Conservation (phyloP, 2,888 invertebrate genomes). For the Eucriotettix oculatus region DNA sequence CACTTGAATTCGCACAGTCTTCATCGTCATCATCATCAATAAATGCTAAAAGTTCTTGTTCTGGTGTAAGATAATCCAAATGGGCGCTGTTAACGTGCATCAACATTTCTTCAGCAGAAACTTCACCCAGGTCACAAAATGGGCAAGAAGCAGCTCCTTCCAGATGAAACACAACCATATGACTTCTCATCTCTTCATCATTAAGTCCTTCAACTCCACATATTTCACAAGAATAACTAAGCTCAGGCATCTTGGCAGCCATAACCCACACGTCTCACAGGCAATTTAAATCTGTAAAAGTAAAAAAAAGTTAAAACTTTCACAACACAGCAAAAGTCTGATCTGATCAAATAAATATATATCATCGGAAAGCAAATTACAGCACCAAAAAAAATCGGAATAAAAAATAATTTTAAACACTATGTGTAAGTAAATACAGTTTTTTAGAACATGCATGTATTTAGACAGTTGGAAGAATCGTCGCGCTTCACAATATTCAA, state of each 20-base stretch:
- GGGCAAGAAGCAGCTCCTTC: slow-evolving; percentile 66
- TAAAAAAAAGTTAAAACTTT: no score
- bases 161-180: slow-evolving; percentile 62
- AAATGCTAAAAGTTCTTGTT: slow-evolving; percentile 58
- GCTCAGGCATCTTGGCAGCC: slow-evolving; percentile 37
- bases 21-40: slow-evolving; percentile 50
- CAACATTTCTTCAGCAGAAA: slow-evolving; percentile 52
- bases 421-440: no score
- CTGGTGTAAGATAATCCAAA: slow-evolving; percentile 64
- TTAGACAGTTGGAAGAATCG: no score
- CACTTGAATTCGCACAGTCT: not conserved
- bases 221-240: slow-evolving; percentile 58
- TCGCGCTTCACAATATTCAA: no score
- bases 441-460: no score
- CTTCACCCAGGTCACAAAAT: slow-evolving; percentile 57
- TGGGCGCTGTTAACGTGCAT: slow-evolving; percentile 73
- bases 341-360: no score
- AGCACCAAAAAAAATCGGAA: no score
- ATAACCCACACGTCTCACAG: slow-evolving; percentile 16
- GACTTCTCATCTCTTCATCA: slow-evolving; percentile 61
- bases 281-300: not conserved
- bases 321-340: no score
- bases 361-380: no score
- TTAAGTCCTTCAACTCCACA: slow-evolving; percentile 69
- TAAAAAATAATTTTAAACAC: no score